Evolutionary conservation across 2,888 invertebrate genomes (phyloP), one percentile per base, ranked within the genome.

Genomic region (Neocrepidodera transversa): DNA sequence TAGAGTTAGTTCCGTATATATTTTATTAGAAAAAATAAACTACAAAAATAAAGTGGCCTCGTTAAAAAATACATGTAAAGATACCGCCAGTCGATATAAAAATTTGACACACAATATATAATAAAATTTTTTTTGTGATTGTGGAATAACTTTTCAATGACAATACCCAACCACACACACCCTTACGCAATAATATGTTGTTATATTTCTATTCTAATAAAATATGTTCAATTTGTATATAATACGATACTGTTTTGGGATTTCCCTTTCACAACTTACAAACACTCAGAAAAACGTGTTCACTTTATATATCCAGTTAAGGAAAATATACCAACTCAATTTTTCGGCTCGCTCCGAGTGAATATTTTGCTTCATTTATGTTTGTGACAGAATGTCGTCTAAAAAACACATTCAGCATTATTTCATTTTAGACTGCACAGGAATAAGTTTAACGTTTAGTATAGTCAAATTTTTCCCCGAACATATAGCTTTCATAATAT

Each of bases 321-420:
- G 42, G 20, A 42, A 42, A 42, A 42, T 13, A 42, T 10, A 8
- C 42, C 23, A 42, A 10, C 13, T 42, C 20, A 23, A 42, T 23
- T 11, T 38, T 40, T 40, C 16, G 40, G n/a, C 2, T 18, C 11
- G 20, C 23, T 42, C 42, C 42, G 3, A 7, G 11, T 16, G 20
- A 23, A 11, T 40, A 17, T 42, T 42, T 42, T 42, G 42, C 42
- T 42, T 42, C 42, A 42, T 42, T 42, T 42, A 42, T 42, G 42
- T 42, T 42, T 42, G 23, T 42, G 42, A 42, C 42, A 42, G 42
- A 18, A 20, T 42, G 20, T 20, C 42, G 14, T 42, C n/a, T 42
- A 42, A 42, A n/a, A 42, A 42, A 5, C 20, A 42, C 23, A 42
- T 42, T 42, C 20, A 42, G 20, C 42, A 42, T 42, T 42, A 42